Base-by-base conservation (phyloP, 2,888 invertebrate genomes). In the Galerucella pusilla region DNA sequence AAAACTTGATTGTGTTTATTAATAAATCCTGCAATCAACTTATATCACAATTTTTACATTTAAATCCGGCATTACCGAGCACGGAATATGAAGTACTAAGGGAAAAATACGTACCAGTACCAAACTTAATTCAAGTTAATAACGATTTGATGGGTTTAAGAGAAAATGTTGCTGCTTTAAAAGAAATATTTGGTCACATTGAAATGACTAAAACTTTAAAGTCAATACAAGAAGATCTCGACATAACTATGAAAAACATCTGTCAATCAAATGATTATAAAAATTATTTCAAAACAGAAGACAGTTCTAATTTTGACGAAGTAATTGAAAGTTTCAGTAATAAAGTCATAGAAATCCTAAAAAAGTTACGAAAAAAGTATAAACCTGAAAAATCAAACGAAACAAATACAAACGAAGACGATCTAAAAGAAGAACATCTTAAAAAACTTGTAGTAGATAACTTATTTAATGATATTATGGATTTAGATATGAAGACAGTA, bases 361-460 rank as follows among this genome's bases (percentile, higher is more conserved):
- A 84, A 77, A 82, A 81, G 63, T 68, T 84, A 45, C 82, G 80
- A 70, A 84, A 83, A 68, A 84, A 84, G 71, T 80, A 84, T 69
- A 60, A 77, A 52, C 85, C 85, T 20, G 85, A 25, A 42, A 42
- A 42, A 42, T 75, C 80, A 69, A 81, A 83, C 45, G 85, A 87
- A 35, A 16, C 54, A 63, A 85, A 87, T 46, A 86, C 86, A 28
- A 88, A 89, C 63, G 88, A 88, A 75, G 87, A 71, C 5, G 45
- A 90, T 2, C 90, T 90, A 59, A 90, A 90, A 84, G 91, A 92
- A 25, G 90, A 91, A 82, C 93, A 93, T 87, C 88, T 96, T 65
- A 94, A 92, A 81, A 89, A 90, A 73, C 89, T 90, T 80, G 87
- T 96, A 61, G 88, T 93, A 46, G 91, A 91, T 2, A 91, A 91